These are phyloP conservation scores for Drosophila truncata DNA, from an alignment of 1,140 invertebrate species.

Conservation along the genomic window DNA sequence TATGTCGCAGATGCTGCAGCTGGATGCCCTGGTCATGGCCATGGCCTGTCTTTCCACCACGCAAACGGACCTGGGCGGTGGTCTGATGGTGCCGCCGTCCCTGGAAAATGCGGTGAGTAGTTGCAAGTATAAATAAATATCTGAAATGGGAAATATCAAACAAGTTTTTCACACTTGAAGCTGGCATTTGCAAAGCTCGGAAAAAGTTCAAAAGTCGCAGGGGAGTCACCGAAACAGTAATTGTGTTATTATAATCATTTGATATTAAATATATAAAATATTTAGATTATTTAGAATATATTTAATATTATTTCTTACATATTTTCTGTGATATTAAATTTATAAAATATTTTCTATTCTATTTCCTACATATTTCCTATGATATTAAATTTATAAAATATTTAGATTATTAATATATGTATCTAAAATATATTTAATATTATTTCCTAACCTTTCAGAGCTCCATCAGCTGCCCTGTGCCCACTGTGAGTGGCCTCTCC, in stretches of 20 bases:
- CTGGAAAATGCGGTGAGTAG: conserved; percentile 56
- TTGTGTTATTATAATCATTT: too few relatives aligned
- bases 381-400: too few relatives aligned
- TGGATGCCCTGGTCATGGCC: conserved; percentile 72
- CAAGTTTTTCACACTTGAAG: neutral
- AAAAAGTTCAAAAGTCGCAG: neutral
- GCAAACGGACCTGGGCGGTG: conserved; percentile 47
- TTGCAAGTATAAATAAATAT: neutral
- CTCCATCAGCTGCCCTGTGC: conserved; percentile 35
- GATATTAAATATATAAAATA: too few relatives aligned
- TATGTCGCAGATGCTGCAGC: conserved; percentile 67
- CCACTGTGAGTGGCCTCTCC: conserved; percentile 44
- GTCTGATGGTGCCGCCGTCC: conserved; percentile 23
- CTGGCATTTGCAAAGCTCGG: neutral
- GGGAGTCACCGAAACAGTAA: neutral
- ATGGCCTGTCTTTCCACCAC: conserved; percentile 72
- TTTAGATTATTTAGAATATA: too few relatives aligned
- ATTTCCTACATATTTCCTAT: too few relatives aligned
- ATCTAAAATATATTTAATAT: neutral
- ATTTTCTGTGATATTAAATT: too few relatives aligned
- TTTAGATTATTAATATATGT: too few relatives aligned
- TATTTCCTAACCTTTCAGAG: neutral
- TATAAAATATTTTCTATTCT: too few relatives aligned
- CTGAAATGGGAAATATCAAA: neutral
- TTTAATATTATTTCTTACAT: too few relatives aligned